Base-by-base conservation (phyloP, 2,888 invertebrate species). In the Flexamia atlantica region DNA sequence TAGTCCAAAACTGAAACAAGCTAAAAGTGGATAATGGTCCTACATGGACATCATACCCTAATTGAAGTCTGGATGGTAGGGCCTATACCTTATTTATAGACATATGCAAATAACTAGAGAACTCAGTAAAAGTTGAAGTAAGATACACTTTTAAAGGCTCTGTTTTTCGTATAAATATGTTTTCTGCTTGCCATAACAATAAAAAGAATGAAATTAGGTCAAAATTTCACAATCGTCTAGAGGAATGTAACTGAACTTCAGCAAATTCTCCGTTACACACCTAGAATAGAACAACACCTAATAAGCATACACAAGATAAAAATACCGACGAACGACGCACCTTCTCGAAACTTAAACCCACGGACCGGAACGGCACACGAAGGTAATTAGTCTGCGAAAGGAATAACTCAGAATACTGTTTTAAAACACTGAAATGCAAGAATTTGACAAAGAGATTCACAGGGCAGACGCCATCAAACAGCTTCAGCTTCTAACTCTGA, bases 321-420 rank as follows among this genome's bases (percentile, higher is more conserved):
- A 36, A 23, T 57, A 57, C 57, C 4, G 57, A 12, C 57, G 57
- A 57, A 57, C 57, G 57, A 57, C 57, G 57, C 57, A 57, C 57
- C 57, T 57, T 57, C 57, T 57, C 57, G 57, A 57, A 36, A 23
- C 23, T 57, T 3, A 57, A 57, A 23, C 23, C 57, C 3, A 57
- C 57, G 57, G 9, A 57, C 23, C 57, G 20, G 7, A 7, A 57
- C 57, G 57, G 57, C 23, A 23, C 57, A 57, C 57, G 57, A 57
- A 57, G 57, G 20, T 23, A 46, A 46, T 17, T 2, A 17, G 14
- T 46, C 46, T 2, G 46, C 2, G 46, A 2, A 17, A 17, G 46
- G 23, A 53, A 53, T 53, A 53, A 10, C n/a, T 4, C 12, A 53
- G n/a, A 53, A n/a, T n/a, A n/a, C n/a, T n/a, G n/a, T n/a, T n/a